Base-by-base conservation (phyloP, 2,797 vertebrate species). In the Ateles fusciceps region DNA sequence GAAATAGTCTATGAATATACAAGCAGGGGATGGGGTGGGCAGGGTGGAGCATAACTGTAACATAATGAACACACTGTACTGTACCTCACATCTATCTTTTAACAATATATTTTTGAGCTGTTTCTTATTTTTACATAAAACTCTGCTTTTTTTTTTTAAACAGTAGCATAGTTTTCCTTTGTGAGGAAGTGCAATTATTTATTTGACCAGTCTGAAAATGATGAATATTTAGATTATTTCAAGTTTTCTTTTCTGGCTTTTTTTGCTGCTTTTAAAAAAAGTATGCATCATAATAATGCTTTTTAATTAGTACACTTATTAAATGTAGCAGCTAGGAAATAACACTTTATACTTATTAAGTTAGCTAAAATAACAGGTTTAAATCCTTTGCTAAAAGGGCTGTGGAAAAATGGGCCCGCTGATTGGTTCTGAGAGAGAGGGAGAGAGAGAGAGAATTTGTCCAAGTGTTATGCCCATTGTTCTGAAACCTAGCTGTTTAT, bases 261-360 rank as follows among this genome's bases (percentile, higher is more conserved):
- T 95, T n/a, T 55, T 78, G 14, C 39, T 19, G 3, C 74, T 61
- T 85, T 76, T 1, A 13, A 22, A 83, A 83, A 85, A 68, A 64
- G 30, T 61, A 61, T 61, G 5, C 59, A 61, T 61, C 28, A 4
- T 93, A 85, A 59, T 75, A 28, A 36, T 95, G 13, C 4, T 21
- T 93, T 96, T 93, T 85, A 80, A 93, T 87, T n/a, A 92, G 68
- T 52, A 42, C 46, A 30, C 22, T 89, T n/a, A 91, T 93, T 71
- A 95, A 78, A 88, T 8, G 0, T 48, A 28, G 85, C 12, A 85
- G 33, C 12, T 79, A 76, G 42, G 64, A 96, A 64, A 55, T 87
- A 92, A 71, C 21, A 89, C 36, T 92, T 79, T 11, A 52, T 80
- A 52, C 19, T 14, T 80, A 85, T 26, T 50, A 91, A 90, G 75